Percentiles rank a stretch among this genome's conserved stretches.
These are phyloP conservation scores for Epinephelus lanceolatus DNA, from an alignment of 2,113 vertebrate genomes.

Conservation along the genomic window DNA sequence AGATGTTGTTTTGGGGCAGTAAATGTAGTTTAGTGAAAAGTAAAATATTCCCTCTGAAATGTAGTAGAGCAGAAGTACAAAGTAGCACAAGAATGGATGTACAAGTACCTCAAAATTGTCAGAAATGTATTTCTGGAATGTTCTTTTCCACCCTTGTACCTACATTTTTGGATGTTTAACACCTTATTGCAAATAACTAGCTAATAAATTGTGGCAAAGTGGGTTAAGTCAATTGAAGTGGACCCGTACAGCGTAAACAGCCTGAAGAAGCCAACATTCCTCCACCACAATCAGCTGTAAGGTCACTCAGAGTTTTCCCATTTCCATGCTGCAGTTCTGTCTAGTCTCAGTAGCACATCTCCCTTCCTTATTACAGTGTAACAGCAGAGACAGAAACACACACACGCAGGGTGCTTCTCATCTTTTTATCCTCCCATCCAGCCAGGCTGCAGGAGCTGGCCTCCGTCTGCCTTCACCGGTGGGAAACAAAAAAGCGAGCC, in stretches of 20 bases:
- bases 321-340: neutral
- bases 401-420: neutral
- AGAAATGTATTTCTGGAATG: neutral
- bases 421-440: conserved; percentile 24
- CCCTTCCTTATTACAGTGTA: conserved; percentile 4
- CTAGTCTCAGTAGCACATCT: conserved; percentile 16
- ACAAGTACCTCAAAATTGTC: neutral
- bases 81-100: neutral
- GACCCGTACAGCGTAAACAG: neutral
- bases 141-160: too few relatives aligned
- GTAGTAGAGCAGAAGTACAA: neutral
- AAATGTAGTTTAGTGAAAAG: too few relatives aligned
- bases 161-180: neutral
- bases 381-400: neutral
- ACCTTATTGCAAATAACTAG: too few relatives aligned
- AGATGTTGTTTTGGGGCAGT: neutral
- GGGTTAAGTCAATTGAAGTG: neutral
- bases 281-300: neutral
- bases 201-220: neutral
- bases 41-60: neutral
- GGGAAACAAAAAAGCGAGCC: conserved; percentile 6
- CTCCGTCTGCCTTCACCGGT: conserved; percentile 29
- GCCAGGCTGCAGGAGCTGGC: conserved; percentile 11
- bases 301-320: conserved; percentile 31
- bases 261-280: neutral